Base-by-base conservation (phyloP, 2,113 vertebrate species). In the Arenaria interpres region DNA sequence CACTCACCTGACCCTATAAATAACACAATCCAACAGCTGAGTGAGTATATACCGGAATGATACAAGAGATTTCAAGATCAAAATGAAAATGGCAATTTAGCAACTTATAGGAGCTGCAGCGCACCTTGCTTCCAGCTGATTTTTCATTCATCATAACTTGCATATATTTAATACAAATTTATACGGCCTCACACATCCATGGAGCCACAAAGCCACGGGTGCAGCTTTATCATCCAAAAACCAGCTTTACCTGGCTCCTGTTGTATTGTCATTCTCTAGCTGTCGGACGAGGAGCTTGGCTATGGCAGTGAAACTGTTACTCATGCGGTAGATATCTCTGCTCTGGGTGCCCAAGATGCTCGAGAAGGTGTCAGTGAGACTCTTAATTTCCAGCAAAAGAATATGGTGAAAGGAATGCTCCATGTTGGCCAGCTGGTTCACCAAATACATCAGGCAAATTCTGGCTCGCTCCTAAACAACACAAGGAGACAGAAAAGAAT, bases 301-400 rank as follows among this genome's bases (percentile, higher is more conserved):
- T 30, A 99, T 99, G 75, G 99, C 98, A 2, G 96, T 98, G 97
- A 99, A 99, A n/a, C 99, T 99, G 98, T 99, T 99, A 97, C 99
- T 99, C 98, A 99, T 99, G 85, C 99, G 98, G 95, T 99, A 99
- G 90, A 99, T 98, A 68, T 99, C 99, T 96, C 99, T 99, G 84
- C 98, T 98, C 46, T 98, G 98, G 48, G 97, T 89, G 6, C 99
- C 99, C 95, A 99, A 92, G 63, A 99, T 97, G 93, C 97, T 95
- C 0, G 97, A 96, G 97, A 99, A 99, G 21, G 96, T 93, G 56
- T 99, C 99, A 0, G 99, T 99, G 91, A 99, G 98, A 33, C 96
- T 97, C 94, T 98, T 98, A 88, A 99, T 99, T 95, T 99, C 99
- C 97, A 99, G 97, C 94, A 99, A 97, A 33, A 99, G 98, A 8